Percentiles rank a stretch among this genome's conserved stretches.
These are phyloP conservation scores for Probaryconus sp. DNA, from an alignment of 1,140 invertebrate species.

Conservation along the genomic window DNA sequence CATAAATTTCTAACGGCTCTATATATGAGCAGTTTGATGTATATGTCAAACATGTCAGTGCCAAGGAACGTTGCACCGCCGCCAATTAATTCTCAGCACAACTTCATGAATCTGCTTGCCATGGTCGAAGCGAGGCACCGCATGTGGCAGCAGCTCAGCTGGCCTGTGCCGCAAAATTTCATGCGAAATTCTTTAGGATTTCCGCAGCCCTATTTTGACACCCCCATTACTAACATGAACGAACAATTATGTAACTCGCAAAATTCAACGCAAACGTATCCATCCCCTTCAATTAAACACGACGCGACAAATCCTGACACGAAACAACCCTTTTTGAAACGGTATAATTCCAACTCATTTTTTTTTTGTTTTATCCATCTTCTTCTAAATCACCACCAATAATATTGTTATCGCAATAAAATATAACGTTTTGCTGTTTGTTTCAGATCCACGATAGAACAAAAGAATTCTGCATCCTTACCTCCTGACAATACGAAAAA, in stretches of 20 bases:
- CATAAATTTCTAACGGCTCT: slow-evolving; percentile 81
- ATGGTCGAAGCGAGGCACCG: slow-evolving; percentile 77
- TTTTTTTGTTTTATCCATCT: slow-evolving; percentile 9
- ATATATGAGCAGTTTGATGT: slow-evolving; percentile 81
- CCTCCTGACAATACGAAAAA: slow-evolving; percentile 80
- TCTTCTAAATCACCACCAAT: not conserved
- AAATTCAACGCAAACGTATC: slow-evolving; percentile 68
- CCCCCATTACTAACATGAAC: slow-evolving; percentile 62
- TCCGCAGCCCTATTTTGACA: slow-evolving; percentile 74
- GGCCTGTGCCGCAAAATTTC: slow-evolving; percentile 71
- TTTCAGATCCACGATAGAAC: slow-evolving; percentile 81
- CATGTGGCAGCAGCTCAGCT: slow-evolving; percentile 78
- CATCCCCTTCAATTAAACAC: slow-evolving; percentile 75
- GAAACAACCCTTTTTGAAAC: slow-evolving; percentile 73
- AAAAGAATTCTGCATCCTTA: slow-evolving; percentile 80
- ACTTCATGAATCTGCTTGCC: slow-evolving; percentile 74
- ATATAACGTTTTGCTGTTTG: slow-evolving; percentile 54
- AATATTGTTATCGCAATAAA: slow-evolving; percentile 12
- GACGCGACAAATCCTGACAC: slow-evolving; percentile 73
- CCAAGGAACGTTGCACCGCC: slow-evolving; percentile 67
- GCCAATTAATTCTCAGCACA: slow-evolving; percentile 70
- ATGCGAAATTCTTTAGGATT: slow-evolving; percentile 68
- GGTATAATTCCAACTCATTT: slow-evolving; percentile 61
- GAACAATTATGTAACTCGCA: slow-evolving; percentile 72
- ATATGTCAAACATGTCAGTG: slow-evolving; percentile 72